These are phyloP conservation scores for Drosophila serrata DNA, from an alignment of 1,140 invertebrate species.

Conservation along the genomic window DNA sequence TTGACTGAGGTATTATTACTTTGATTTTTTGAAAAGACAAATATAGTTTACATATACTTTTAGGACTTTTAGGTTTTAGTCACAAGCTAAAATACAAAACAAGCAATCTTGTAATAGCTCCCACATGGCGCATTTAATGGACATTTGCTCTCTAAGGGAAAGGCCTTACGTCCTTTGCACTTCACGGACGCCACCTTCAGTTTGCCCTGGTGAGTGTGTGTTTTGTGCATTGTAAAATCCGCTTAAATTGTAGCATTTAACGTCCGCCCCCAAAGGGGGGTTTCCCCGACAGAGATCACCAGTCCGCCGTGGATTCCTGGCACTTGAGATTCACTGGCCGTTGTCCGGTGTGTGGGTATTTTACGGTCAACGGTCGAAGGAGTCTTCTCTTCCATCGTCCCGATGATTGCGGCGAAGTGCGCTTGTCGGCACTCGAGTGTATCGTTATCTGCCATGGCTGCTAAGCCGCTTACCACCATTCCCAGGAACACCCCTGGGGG, in stretches of 20 bases:
- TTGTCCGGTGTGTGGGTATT: conserved; percentile 31
- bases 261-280: conserved; percentile 23
- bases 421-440: conserved; percentile 26
- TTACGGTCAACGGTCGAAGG: conserved; percentile 39
- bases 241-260: conserved; percentile 63
- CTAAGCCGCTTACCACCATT: conserved; percentile 44
- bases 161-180: background rate
- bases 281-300: conserved; percentile 11
- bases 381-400: conserved; percentile 5
- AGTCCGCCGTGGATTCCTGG: conserved; percentile 9
- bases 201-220: background rate
- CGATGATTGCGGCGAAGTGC: conserved; percentile 32
- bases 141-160: conserved; percentile 11
- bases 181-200: background rate
- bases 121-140: conserved; percentile 41
- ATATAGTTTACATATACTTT: background rate
- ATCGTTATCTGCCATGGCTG: conserved; percentile 31
- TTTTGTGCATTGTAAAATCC: conserved; percentile 52
- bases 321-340: conserved; percentile 19
- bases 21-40: background rate
- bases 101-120: conserved; percentile 23
- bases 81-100: too few species aligned
- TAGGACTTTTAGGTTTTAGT: too few species aligned
- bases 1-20: background rate
- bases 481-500: background rate